Evolutionary conservation across 2,888 invertebrate genomes (phyloP), one percentile per base, ranked within the genome.

Genomic region (Ephialtes manifestator): DNA sequence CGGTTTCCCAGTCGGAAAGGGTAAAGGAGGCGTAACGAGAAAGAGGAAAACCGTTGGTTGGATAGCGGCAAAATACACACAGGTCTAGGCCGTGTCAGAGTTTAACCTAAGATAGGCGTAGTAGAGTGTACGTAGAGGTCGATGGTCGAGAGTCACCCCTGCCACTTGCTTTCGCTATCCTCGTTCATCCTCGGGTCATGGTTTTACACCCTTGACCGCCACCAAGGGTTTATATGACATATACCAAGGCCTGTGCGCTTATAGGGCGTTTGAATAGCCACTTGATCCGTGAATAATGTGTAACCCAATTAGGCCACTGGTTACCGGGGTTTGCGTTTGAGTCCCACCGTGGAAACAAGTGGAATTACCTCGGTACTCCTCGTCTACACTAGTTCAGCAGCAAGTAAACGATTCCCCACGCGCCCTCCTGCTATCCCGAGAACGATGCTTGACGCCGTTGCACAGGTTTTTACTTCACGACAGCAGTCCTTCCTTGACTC

Each of bases 241-340:
- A 60, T 65, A 55, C 60, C 60, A 24, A 43, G 24, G n/a, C 53
- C 60, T 65, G 39, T 35, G 68, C 39, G 43, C 53, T 39, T n/a
- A 55, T 65, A 82, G 35, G 48, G 55, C 58, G 83, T 60, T 79
- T 79, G 74, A 78, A 79, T 67, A 70, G 68, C 51, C 74, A 79
- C 83, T 83, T 79, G 78, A 83, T 68, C 70, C 74, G 78, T 79
- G 68, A 83, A 60, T 79, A 79, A 83, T 75, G 68, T 65, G 67
- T 83, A 58, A 79, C 68, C 74, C 78, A 79, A 83, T 79, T 83
- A 68, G 78, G 60, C 60, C 51, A 39, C 24, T 63, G 15, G 53
- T 63, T 80, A 53, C 20, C 35, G 15, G 43, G 20, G 51, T 35
- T 35, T 11, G 31, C 20, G 20, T 1, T 48, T 20, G 35, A 76